These are phyloP conservation scores for Xiphophorus maculatus DNA, from an alignment of 2,113 vertebrate genomes.

Conservation along the genomic window DNA sequence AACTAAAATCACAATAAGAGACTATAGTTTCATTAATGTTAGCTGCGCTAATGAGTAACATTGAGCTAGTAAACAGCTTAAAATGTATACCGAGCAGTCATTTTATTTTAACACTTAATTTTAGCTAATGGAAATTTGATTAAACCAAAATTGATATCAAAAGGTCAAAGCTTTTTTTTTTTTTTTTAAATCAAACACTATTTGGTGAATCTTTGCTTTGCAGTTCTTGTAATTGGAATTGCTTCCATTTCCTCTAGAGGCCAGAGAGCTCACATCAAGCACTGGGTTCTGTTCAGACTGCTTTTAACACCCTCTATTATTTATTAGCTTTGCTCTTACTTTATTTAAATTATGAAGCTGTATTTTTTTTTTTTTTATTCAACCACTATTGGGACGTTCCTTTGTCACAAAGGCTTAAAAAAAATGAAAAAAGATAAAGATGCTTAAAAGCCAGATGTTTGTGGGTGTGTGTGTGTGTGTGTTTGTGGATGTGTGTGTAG, in stretches of 20 bases:
- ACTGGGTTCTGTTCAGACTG: conserved; percentile 22
- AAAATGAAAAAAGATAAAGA: conserved; percentile 9
- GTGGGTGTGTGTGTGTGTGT: neutral
- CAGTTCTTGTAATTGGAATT: neutral
- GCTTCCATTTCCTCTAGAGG: neutral
- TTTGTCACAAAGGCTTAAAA: neutral
- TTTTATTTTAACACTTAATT: too few relatives aligned
- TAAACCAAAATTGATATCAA: neutral
- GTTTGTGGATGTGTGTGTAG: conserved; percentile 6
- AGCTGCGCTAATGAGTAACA: too few relatives aligned
- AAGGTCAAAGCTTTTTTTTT: too few relatives aligned
- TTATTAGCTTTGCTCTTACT: conserved; percentile 47
- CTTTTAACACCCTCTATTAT: conserved; percentile 65
- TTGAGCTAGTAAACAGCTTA: too few relatives aligned
- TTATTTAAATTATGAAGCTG: conserved; percentile 58
- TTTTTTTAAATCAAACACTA: too few relatives aligned
- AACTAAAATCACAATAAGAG: too few relatives aligned
- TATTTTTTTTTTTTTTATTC: conserved; percentile 31
- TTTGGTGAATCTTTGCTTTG: neutral
- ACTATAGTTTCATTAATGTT: too few relatives aligned
- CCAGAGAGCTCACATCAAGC: neutral
- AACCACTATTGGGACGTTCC: conserved; percentile 33
- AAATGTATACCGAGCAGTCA: too few relatives aligned
- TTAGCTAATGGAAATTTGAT: too few relatives aligned
- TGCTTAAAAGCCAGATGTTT: neutral